A percentile compares a stretch with the other conserved stretches of the same genome.
Evolutionary conservation across 2,888 invertebrate species (phyloP).

Genomic region (Trilocha varians): DNA sequence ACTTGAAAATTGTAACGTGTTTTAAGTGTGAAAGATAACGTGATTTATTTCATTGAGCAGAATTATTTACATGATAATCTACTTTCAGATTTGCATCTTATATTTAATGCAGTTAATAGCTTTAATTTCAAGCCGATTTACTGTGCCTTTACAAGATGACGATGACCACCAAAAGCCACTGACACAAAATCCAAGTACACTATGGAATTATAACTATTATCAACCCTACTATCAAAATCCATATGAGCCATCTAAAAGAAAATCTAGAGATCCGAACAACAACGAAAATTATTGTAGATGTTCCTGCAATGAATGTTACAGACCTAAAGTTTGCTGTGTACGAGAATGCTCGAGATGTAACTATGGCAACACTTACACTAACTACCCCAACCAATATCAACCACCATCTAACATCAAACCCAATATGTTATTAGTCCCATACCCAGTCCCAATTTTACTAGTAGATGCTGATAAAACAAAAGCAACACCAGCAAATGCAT

Average conservation of each 20-base stretch:
- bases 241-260: not conserved
- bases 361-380: too few relatives aligned
- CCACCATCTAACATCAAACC: constrained; percentile 2
- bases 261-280: not conserved
- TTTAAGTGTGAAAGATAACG: too few relatives aligned
- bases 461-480: not conserved
- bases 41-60: not conserved
- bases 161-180: not conserved
- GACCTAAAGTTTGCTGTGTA: constrained; percentile 12
- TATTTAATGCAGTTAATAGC: not conserved
- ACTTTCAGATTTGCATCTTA: not conserved
- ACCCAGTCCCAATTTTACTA: constrained; percentile 12
- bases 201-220: not conserved
- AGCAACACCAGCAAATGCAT: too few relatives aligned
- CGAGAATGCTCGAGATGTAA: constrained; percentile 12
- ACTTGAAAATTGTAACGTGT: not conserved
- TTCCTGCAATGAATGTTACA: constrained; percentile 14
- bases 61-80: not conserved
- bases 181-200: not conserved
- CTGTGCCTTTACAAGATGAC: not conserved
- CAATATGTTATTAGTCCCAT: constrained; percentile 14
- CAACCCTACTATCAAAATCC: not conserved
- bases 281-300: constrained; percentile 10
- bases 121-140: not conserved
- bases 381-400: not conserved